Evolutionary conservation across 2,888 invertebrate species (phyloP).

Genomic region (Tenthredo mesomela): DNA sequence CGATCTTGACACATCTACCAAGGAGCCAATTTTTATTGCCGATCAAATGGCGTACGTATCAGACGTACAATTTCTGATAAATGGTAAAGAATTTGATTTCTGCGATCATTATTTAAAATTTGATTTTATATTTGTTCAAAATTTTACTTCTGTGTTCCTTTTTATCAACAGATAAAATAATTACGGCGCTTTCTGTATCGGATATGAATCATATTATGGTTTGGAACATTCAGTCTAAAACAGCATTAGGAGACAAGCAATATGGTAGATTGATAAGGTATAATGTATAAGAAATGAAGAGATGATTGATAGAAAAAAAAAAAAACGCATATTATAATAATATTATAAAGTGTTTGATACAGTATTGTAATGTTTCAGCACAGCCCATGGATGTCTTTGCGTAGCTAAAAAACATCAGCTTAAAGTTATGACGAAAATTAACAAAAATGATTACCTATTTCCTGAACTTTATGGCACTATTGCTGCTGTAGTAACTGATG

Average conservation of each 20-base stretch:
- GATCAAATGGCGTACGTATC: constrained; percentile 62
- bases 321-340: background rate
- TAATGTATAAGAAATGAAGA: background rate
- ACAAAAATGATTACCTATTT: constrained; percentile 47
- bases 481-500: constrained; percentile 57
- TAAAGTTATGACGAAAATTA: constrained; percentile 44
- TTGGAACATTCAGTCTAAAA: constrained; percentile 62
- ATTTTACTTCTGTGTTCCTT: background rate
- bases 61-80: constrained; percentile 61
- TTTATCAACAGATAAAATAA: constrained; percentile 53
- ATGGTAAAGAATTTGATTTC: constrained; percentile 53
- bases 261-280: constrained; percentile 63
- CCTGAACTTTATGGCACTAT: constrained; percentile 50
- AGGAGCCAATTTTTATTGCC: constrained; percentile 56
- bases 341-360: background rate
- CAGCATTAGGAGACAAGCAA: constrained; percentile 46
- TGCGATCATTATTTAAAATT: background rate
- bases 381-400: constrained; percentile 63
- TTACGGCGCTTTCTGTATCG: constrained; percentile 58
- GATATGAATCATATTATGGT: constrained; percentile 56
- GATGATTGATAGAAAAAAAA: background rate
- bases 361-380: constrained; percentile 59
- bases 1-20: constrained; percentile 56
- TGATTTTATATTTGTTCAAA: background rate
- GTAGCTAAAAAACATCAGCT: constrained; percentile 55